Percentiles rank a stretch among this genome's conserved stretches.
Evolutionary conservation across 2,797 vertebrate species (phyloP).

Genomic region (Parambassis ranga): DNA sequence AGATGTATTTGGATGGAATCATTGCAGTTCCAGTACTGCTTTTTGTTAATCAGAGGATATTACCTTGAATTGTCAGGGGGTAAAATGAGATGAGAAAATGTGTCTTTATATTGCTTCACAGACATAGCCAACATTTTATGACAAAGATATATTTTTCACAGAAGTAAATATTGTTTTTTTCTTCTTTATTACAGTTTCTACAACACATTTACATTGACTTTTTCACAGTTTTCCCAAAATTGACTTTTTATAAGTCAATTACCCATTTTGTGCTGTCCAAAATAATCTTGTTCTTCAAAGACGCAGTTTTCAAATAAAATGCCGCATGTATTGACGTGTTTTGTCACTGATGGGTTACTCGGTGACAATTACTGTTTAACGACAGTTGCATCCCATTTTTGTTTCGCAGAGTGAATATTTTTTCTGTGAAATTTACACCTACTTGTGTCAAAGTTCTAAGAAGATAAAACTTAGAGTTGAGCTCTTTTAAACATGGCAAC

Average conservation of each 20-base stretch:
- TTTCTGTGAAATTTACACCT: background rate
- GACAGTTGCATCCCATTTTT: too few relatives aligned
- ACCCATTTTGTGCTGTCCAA: conserved; percentile 85
- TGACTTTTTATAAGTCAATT: conserved; percentile 86
- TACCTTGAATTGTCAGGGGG: conserved; percentile 85
- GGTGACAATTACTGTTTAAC: too few relatives aligned
- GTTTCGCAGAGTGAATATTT: too few relatives aligned
- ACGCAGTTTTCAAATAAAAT: conserved; percentile 76
- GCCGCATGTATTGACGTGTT: conserved; percentile 48
- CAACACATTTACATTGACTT: conserved; percentile 86
- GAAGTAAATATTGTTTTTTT: conserved; percentile 88
- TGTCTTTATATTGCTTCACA: conserved; percentile 88
- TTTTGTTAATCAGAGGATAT: conserved; percentile 87
- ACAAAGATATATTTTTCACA: conserved; percentile 97
- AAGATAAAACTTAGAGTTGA: background rate
- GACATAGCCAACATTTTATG: conserved; percentile 90
- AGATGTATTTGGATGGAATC: conserved; percentile 76
- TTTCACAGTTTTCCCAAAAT: conserved; percentile 78
- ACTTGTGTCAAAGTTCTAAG: background rate
- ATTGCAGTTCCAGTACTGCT: conserved; percentile 88
- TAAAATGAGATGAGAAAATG: conserved; percentile 80
- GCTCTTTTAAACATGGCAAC: background rate
- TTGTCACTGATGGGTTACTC: too few relatives aligned
- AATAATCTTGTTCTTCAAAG: conserved; percentile 73
- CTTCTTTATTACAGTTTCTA: conserved; percentile 84